Percentiles rank a stretch among this genome's conserved stretches.
These are phyloP conservation scores for Kryptopterus vitreolus DNA, from an alignment of 2,797 vertebrate genomes.

Conservation along the genomic window DNA sequence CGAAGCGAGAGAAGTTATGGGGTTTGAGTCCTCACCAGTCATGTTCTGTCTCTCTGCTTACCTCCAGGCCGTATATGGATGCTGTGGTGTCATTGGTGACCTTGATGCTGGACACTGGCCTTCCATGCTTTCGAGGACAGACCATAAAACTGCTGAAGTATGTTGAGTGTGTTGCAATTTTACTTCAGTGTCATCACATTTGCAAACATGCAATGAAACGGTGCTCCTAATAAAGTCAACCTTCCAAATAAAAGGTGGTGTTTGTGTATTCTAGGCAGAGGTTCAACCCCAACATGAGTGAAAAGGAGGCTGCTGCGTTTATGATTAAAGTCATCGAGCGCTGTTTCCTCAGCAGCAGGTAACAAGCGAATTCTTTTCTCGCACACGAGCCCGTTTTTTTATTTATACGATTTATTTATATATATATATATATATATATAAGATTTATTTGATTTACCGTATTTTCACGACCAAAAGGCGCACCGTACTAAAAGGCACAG, in stretches of 20 bases:
- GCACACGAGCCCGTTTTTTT: too few species aligned
- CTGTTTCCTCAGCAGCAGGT: slow-evolving; percentile 99
- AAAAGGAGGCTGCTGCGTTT: slow-evolving; percentile 93
- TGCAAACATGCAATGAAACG: neutral
- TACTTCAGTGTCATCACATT: too few species aligned
- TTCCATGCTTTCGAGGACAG: slow-evolving; percentile 97
- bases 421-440: too few species aligned
- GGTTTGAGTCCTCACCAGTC: neutral
- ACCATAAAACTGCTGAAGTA: slow-evolving; percentile 98
- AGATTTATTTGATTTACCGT: neutral
- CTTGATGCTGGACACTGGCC: slow-evolving; percentile 93
- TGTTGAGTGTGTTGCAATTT: slow-evolving; percentile 55
- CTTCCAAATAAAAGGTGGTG: neutral
- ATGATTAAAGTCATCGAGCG: slow-evolving; percentile 98
- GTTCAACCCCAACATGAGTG: slow-evolving; percentile 95
- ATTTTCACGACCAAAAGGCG: too few species aligned
- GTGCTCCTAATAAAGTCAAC: too few species aligned
- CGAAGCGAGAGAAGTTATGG: too few species aligned
- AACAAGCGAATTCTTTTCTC: neutral
- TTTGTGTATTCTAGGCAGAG: slow-evolving; percentile 76
- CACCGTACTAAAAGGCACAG: too few species aligned
- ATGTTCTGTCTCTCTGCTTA: neutral
- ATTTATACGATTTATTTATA: too few species aligned
- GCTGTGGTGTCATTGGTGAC: slow-evolving; percentile 95
- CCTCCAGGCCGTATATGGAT: slow-evolving; percentile 92